Evolutionary conservation across 2,113 vertebrate species (phyloP), one percentile per base, ranked within the genome.

Genomic region (Macrotis lagotis): DNA sequence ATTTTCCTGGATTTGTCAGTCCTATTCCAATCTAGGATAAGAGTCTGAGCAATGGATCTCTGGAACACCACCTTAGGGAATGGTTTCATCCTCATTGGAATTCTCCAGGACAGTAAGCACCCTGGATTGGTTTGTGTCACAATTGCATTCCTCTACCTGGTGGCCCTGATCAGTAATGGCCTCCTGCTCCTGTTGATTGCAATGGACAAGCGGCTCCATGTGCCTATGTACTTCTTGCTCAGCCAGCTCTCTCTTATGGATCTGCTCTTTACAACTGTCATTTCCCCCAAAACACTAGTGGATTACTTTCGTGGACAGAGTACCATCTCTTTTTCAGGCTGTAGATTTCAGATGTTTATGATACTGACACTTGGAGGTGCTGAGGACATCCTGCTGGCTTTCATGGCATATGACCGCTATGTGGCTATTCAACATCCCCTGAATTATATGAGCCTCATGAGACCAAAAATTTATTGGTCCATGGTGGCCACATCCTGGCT

Each of bases 391-490:
- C 59, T 97, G 3, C 90, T 98, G 88, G 97, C 97, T 9, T 96
- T 97, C 25, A 98, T 98, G 98, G 97, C 97, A 37, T 98, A 97
- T 93, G 98, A 98, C 52, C 97, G 96, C 48, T 97, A 98, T 92
- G 96, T 98, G 90, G 98, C 97, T 25, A 97, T 98, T 91, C 97
- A 95, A 83, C 96, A 97, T 51, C 98, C 98, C 31, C 89, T 98
- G 48, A 96, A 91, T 88, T 98, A 98, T 66, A 96, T 91, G 89
- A 28, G 95, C 3, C 91, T 96, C 55, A 97, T 98, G 97, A 98
- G 92, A 0, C 88, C 66, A 0, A 96, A 49, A 3, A 24, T 97
- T 0, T 97, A 95, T 25, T 93, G 96, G 96, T 16, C 83, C 16
- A 93, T 98, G 95, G 96, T 97, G n/a, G 91, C 83, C 31, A 89